phyloP scores from a whole-genome alignment of 1,140 invertebrate species.

The Pseudomyrmex dendroicus region DNA sequence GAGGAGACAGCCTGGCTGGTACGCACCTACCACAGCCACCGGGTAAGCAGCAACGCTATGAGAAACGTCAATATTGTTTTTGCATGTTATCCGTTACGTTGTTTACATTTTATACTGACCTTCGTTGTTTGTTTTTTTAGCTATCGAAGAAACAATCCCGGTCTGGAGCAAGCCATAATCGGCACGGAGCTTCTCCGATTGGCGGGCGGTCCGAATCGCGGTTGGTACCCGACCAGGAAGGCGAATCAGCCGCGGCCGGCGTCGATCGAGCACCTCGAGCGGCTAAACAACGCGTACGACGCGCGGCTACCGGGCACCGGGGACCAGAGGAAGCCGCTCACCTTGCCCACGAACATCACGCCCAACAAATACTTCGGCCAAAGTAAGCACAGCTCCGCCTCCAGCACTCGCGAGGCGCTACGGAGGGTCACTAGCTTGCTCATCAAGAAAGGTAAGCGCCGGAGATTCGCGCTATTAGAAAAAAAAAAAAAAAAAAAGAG shows the following conservation, averaged over 20 bases:
- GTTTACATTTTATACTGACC: background rate
- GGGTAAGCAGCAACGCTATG: constrained; percentile 72
- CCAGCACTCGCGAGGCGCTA: constrained; percentile 92
- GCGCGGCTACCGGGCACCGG: constrained; percentile 84
- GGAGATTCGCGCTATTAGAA: constrained; percentile 74
- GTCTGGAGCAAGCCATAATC: constrained; percentile 88
- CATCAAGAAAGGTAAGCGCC: constrained; percentile 91
- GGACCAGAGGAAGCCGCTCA: constrained; percentile 90
- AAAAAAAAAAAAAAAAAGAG: constrained; percentile 33
- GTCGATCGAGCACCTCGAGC: constrained; percentile 93
- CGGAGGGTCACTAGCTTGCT: constrained; percentile 94
- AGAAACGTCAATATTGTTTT: background rate
- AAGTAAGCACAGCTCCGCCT: constrained; percentile 86
- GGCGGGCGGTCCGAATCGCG: constrained; percentile 91
- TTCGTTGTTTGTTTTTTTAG: constrained; percentile 67
- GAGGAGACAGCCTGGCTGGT: constrained; percentile 83
- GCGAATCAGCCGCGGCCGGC: constrained; percentile 88
- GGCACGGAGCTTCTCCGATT: constrained; percentile 91
- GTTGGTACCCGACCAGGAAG: constrained; percentile 91
- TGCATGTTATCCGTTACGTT: background rate
- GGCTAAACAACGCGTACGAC: constrained; percentile 86
- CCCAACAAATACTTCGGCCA: constrained; percentile 93
- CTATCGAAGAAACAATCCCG: constrained; percentile 88
- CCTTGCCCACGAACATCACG: constrained; percentile 93
- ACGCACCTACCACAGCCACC: constrained; percentile 82